Evolutionary conservation across 1,140 invertebrate species (phyloP).

Genomic region (Propsilocerus akamusi): DNA sequence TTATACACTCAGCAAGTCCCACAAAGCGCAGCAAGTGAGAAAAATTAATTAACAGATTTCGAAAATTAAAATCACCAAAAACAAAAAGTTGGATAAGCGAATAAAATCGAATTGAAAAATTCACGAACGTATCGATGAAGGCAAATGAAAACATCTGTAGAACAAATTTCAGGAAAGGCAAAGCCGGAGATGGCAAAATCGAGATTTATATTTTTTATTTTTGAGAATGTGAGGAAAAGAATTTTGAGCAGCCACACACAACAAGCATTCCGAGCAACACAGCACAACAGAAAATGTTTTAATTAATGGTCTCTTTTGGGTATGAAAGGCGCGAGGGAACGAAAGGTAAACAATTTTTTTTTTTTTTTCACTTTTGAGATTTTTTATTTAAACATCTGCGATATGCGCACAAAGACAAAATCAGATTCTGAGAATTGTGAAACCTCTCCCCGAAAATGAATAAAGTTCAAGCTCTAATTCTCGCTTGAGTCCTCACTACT

Average conservation of each 20-base stretch:
- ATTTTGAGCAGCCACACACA: not conserved
- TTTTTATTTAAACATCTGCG: no score
- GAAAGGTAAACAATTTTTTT: no score
- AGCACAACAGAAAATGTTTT: not conserved
- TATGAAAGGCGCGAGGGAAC: no score
- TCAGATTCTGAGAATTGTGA: no score
- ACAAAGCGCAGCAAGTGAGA: no score
- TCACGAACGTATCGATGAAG: constrained; percentile 3
- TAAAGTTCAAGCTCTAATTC: no score
- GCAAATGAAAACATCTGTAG: not conserved
- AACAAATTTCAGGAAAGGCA: not conserved
- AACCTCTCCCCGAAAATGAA: no score
- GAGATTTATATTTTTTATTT: not conserved
- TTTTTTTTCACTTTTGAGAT: no score
- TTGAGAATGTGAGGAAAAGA: no score
- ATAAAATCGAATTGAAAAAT: not conserved
- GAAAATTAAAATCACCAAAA: not conserved
- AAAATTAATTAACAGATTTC: constrained; percentile 2
- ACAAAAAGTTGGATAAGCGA: not conserved
- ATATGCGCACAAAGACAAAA: no score
- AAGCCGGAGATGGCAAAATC: not conserved
- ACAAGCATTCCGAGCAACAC: not conserved
- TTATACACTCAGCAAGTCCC: no score
- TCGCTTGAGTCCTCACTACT: no score
- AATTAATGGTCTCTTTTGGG: constrained; percentile 3